These are phyloP conservation scores for Puffinus mauretanicus DNA, from an alignment of 2,113 vertebrate genomes.

Conservation along the genomic window DNA sequence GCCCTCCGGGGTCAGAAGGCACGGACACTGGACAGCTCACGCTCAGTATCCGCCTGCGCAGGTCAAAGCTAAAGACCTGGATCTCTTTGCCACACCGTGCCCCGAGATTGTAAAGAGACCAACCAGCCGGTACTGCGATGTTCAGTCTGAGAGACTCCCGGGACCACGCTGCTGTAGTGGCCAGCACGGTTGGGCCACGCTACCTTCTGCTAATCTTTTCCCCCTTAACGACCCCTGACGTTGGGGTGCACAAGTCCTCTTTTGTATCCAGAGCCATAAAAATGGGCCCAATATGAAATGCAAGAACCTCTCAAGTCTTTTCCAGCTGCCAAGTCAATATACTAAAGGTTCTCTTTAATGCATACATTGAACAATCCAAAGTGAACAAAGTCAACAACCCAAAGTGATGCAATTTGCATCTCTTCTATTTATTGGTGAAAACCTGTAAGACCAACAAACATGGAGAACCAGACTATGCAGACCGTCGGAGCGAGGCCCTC, in stretches of 20 bases:
- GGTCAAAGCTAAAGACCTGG: background rate
- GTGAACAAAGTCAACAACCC: background rate
- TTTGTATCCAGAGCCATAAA: background rate
- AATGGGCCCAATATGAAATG: background rate
- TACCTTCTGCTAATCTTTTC: background rate
- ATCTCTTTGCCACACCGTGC: background rate
- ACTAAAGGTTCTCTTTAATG: background rate
- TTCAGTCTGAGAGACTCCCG: background rate
- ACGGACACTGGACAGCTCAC: background rate
- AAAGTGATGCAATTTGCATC: background rate
- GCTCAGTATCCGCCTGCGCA: background rate
- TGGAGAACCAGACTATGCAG: background rate
- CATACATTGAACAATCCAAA: background rate
- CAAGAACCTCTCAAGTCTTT: background rate
- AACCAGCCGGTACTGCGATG: rapidly evolving
- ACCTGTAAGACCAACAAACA: background rate
- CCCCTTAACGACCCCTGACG: background rate
- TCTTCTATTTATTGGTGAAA: background rate
- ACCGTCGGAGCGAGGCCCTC: background rate
- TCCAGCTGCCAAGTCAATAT: background rate
- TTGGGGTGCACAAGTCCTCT: background rate
- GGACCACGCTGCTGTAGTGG: background rate
- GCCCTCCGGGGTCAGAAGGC: background rate
- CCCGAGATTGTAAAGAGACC: background rate
- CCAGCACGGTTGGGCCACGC: background rate